Evolutionary conservation across 2,888 invertebrate genomes (phyloP).

Genomic region (Cetonia aurata): DNA sequence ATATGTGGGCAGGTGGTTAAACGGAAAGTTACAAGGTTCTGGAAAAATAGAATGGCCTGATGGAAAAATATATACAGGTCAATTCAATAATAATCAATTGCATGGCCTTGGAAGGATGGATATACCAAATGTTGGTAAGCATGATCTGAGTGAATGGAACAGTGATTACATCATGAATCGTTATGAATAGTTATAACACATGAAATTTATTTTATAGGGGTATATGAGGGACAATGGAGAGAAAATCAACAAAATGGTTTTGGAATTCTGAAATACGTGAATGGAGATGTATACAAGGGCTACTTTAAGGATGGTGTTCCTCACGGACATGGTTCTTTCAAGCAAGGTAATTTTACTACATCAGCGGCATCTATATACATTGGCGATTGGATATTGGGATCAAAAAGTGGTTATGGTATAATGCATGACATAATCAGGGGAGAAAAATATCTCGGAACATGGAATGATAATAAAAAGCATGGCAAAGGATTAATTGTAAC

Average conservation of each 20-base stretch:
- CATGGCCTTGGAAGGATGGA: conserved; percentile 81
- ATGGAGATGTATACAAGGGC: conserved; percentile 88
- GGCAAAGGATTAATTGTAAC: conserved; percentile 90
- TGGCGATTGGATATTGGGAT: conserved; percentile 87
- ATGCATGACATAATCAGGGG: conserved; percentile 88
- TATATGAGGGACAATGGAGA: conserved; percentile 86
- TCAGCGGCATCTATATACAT: conserved; percentile 85
- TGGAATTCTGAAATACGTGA: conserved; percentile 80
- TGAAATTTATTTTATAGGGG: conserved; percentile 66
- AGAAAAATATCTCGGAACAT: conserved; percentile 91
- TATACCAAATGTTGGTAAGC: conserved; percentile 72
- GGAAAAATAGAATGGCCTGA: conserved; percentile 88
- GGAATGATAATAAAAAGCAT: conserved; percentile 86
- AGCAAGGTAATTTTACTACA: conserved; percentile 82
- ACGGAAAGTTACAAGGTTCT: conserved; percentile 85
- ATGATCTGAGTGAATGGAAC: neutral
- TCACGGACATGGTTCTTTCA: conserved; percentile 87
- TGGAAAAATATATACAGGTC: conserved; percentile 84
- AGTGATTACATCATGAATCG: too few species aligned
- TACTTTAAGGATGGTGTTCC: conserved; percentile 87
- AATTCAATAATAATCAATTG: conserved; percentile 80
- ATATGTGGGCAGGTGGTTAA: conserved; percentile 85
- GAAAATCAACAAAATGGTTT: conserved; percentile 87
- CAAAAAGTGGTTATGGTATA: conserved; percentile 88
- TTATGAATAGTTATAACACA: too few species aligned